Base-by-base conservation (phyloP, 2,888 invertebrate species). In the Steromphala cineraria region DNA sequence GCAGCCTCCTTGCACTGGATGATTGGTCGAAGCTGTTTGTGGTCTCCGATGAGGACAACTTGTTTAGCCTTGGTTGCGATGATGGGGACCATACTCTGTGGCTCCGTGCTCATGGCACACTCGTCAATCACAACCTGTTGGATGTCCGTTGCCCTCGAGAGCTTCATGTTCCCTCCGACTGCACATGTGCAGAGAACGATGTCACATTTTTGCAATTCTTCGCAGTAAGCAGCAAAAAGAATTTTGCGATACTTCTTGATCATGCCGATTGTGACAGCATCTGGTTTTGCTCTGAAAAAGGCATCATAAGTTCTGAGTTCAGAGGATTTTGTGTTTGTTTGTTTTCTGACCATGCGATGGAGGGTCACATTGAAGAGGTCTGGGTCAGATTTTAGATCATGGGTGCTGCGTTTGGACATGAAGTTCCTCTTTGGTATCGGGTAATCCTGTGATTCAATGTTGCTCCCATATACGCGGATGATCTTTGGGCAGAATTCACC, bases 11-110 rank as follows among this genome's bases (percentile, higher is more conserved):
- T 83, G 62, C 86, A 87, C 76, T 83, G 87, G 46, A 92, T 87
- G 56, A 92, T 90, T 19, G 92, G 92, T 36, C 89, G 83, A 5
- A 92, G 88, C 81, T 92, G 92, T 80, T 89, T 89, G 81, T 91
- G 92, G 79, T 92, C 92, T 1, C 92, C 92, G 75, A 92, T 90
- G 24, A 92, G 87, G 15, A 92, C 89, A 24, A 92, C 89, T 8
- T 24, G 89, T 46, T 75, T 75, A 19, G 75, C 87, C 56, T 85
- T 82, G 55, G 85, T 85, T 36, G 87, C 84, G 17, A 89, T 86
- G 31, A 92, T 88, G 17, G 91, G 89, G 10, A 90, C 84, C 80
- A 92, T 71, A 77, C 85, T 88, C 75, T 91, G 89, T 15, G 91
- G 91, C 80, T 92, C 91, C n/a, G 87, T 88, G 78, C 91, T 90